Evolutionary conservation across 1,140 invertebrate genomes (phyloP).

Genomic region (Polypedilum vanderplanki): DNA sequence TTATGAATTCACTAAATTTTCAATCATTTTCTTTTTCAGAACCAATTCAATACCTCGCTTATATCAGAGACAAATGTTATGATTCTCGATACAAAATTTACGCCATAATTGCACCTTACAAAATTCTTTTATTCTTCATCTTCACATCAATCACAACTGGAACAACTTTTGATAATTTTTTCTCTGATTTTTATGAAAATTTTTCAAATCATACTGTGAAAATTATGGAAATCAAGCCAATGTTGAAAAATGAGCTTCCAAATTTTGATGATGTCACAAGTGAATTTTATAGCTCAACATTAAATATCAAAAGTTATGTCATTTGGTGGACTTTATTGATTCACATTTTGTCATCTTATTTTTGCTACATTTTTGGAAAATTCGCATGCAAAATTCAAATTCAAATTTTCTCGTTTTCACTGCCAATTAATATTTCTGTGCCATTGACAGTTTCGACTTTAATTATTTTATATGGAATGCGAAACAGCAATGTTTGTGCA

Average conservation of each 20-base stretch:
- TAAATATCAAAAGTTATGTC: slow-evolving; percentile 42
- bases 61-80: slow-evolving; percentile 51
- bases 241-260: slow-evolving; percentile 35
- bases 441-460: slow-evolving; percentile 60
- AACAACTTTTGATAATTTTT: slow-evolving; percentile 49
- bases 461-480: slow-evolving; percentile 53
- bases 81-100: slow-evolving; percentile 62
- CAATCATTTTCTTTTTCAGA: background rate
- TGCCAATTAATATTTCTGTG: slow-evolving; percentile 65
- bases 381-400: slow-evolving; percentile 79
- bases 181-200: slow-evolving; percentile 45
- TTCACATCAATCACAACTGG: slow-evolving; percentile 52
- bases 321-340: slow-evolving; percentile 51
- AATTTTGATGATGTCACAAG: slow-evolving; percentile 39
- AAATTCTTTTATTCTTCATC: slow-evolving; percentile 55
- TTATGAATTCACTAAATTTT: background rate
- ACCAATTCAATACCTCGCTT: slow-evolving; percentile 42
- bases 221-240: background rate
- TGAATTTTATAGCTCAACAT: slow-evolving; percentile 38
- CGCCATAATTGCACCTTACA: slow-evolving; percentile 59
- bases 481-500: slow-evolving; percentile 55
- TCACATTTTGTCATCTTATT: slow-evolving; percentile 56
- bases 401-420: slow-evolving; percentile 70
- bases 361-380: slow-evolving; percentile 67
- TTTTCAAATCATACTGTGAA: slow-evolving; percentile 40